Percentiles rank a stretch among this genome's conserved stretches.
Conservation (phyloP, 1,140 invertebrate genomes). For the Acromyrmex heyeri region DNA sequence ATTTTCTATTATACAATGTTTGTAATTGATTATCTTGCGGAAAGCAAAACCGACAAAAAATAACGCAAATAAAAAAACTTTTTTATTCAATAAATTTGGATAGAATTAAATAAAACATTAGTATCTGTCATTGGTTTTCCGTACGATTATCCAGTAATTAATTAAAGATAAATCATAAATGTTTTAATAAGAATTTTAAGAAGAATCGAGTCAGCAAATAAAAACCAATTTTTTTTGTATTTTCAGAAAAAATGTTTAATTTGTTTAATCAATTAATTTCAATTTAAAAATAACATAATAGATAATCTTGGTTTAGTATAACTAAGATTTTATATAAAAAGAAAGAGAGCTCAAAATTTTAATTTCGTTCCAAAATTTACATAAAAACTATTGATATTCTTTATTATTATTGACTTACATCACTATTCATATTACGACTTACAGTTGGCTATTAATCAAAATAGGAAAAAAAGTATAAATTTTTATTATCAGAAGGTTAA, state of each 20-base stretch:
- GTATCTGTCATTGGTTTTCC: not conserved
- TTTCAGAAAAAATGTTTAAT: not conserved
- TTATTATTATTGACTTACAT: not conserved
- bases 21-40: conserved; percentile 20
- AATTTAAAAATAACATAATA: not conserved
- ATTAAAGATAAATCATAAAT: conserved; percentile 17
- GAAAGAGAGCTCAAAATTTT: not conserved
- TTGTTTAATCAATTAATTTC: not conserved
- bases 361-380: not conserved
- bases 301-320: not conserved
- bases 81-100: not conserved
- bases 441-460: not conserved
- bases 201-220: no score
- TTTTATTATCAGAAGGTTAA: not conserved
- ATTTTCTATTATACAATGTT: conserved; percentile 8
- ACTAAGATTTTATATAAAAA: not conserved
- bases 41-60: not conserved
- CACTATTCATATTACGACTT: not conserved
- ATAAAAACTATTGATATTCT: not conserved
- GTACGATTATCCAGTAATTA: not conserved
- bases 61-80: not conserved
- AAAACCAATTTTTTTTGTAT: not conserved
- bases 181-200: no score
- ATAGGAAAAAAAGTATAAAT: not conserved
- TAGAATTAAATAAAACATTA: conserved; percentile 15